Evolutionary conservation across 1,140 invertebrate species (phyloP).

Genomic region (honey bee (Apis mellifera)): Amel_HAv3.1 CM009939.2:8286501-8287000

Average conservation of each 20-base stretch:
- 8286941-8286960: neutral
- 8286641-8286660: neutral
- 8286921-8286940: neutral
- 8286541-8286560: neutral
- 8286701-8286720: neutral
- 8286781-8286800: constrained; percentile 1
- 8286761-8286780: neutral
- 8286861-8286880: neutral
- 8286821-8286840: constrained; percentile 3
- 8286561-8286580: too few species aligned
- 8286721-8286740: neutral
- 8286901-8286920: neutral
- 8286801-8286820: neutral
- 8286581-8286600: too few species aligned
- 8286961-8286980: neutral
- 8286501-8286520: neutral
- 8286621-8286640: too few species aligned
- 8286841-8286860: neutral
- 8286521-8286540: neutral
- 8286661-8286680: neutral
- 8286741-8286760: neutral
- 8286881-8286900: neutral
- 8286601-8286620: neutral
- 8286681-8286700: neutral
- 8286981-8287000: too few species aligned